Percentiles rank a stretch among this genome's conserved stretches.
Conservation (phyloP, 2,888 invertebrate species). For the Drosophila niveifrons region DNA sequence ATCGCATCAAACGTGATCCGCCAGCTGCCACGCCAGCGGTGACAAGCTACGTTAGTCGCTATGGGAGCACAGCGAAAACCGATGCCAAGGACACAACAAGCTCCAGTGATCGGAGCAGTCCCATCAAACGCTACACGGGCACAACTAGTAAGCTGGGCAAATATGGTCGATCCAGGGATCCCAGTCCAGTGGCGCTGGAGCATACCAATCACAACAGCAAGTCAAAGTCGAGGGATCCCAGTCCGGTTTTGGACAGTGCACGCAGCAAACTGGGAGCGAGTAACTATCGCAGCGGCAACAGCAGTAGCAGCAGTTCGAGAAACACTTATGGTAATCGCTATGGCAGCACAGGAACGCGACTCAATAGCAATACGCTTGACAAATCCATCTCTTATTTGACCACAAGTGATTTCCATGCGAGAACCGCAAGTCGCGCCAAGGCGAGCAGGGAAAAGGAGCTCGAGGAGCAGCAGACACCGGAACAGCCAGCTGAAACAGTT, state of each 20-base stretch:
- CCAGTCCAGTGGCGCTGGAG: slow-evolving; percentile 83
- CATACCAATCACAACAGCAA: slow-evolving; percentile 82
- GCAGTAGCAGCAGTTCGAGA: slow-evolving; percentile 53
- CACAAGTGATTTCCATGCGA: slow-evolving; percentile 83
- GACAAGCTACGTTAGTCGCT: slow-evolving; percentile 82
- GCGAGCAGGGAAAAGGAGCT: slow-evolving; percentile 84
- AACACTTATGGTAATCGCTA: slow-evolving; percentile 67
- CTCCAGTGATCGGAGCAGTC: slow-evolving; percentile 68
- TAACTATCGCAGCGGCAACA: slow-evolving; percentile 54
- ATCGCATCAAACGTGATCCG: slow-evolving; percentile 84
- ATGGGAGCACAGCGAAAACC: slow-evolving; percentile 56
- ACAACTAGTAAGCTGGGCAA: slow-evolving; percentile 72
- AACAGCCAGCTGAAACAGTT: background rate
- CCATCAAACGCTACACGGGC: slow-evolving; percentile 77
- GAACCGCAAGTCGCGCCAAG: slow-evolving; percentile 81
- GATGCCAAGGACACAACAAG: slow-evolving; percentile 66
- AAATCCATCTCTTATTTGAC: slow-evolving; percentile 84
- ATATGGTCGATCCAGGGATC: slow-evolving; percentile 83
- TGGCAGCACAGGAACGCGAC: slow-evolving; percentile 35
- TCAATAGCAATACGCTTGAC: slow-evolving; percentile 61
- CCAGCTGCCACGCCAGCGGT: slow-evolving; percentile 60
- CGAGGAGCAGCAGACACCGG: slow-evolving; percentile 26
- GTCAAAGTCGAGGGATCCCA: slow-evolving; percentile 86
- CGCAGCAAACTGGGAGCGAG: slow-evolving; percentile 85
- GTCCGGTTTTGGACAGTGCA: slow-evolving; percentile 85